These are phyloP conservation scores for Blastobasis adustella DNA, from an alignment of 2,888 invertebrate genomes.

Conservation along the genomic window DNA sequence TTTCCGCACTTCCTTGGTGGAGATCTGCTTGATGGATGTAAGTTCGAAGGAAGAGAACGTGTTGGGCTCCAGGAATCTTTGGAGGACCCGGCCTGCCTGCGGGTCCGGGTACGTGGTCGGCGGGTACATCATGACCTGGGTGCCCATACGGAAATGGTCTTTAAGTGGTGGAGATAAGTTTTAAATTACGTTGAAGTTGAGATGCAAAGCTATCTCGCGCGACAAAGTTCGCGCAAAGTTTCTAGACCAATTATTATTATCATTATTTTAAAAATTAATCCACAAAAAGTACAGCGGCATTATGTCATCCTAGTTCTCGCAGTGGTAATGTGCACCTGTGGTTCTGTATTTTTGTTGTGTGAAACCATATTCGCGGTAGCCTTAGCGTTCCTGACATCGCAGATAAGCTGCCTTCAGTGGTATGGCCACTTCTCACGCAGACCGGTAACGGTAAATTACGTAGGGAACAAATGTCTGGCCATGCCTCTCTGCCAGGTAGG, in stretches of 20 bases:
- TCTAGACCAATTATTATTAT: neutral
- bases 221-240: too few species aligned
- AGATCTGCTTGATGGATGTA: constrained; percentile 39
- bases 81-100: constrained; percentile 38
- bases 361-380: neutral
- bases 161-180: too few species aligned
- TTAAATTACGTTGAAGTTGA: too few species aligned
- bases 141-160: too few species aligned
- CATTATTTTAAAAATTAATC: neutral
- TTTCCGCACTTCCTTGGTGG: constrained; percentile 46
- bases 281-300: neutral
- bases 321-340: neutral
- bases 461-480: too few species aligned
- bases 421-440: too few species aligned
- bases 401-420: too few species aligned
- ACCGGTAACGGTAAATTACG: too few species aligned
- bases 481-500: too few species aligned
- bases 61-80: constrained; percentile 34
- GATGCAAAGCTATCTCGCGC: too few species aligned
- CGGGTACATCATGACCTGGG: neutral
- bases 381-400: too few species aligned
- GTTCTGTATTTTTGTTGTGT: neutral
- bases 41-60: constrained; percentile 27
- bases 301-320: neutral
- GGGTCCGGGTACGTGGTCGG: constrained; percentile 40